A percentile compares a stretch with the other conserved stretches of the same genome.
Evolutionary conservation across 1,140 invertebrate species (phyloP).

Genomic region (Caenorhabditis brenneri): DNA sequence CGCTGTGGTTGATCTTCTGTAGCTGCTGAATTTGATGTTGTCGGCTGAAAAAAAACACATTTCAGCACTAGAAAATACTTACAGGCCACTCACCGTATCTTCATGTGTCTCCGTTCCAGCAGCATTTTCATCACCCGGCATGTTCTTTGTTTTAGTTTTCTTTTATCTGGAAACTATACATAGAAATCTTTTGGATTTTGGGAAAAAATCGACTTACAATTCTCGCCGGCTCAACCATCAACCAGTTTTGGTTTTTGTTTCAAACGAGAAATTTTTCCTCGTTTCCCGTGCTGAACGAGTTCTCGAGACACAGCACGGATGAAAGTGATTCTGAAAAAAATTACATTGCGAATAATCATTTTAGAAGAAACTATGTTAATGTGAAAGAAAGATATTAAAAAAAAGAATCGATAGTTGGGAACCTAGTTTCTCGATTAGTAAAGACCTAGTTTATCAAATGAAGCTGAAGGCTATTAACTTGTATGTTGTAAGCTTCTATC

Average conservation of each 20-base stretch:
- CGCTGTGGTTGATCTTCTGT: neutral
- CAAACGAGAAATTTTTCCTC: neutral
- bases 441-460: no score
- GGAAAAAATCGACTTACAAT: neutral
- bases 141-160: slow-evolving; percentile 1
- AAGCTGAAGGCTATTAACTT: no score
- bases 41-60: neutral
- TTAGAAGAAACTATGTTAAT: no score
- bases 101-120: slow-evolving; percentile 29
- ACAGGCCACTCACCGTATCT: neutral
- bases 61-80: neutral
- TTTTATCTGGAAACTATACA: neutral
- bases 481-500: neutral
- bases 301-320: neutral
- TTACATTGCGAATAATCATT: neutral
- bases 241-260: neutral
- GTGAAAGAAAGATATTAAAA: no score
- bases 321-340: neutral
- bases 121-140: slow-evolving; percentile 14
- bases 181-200: neutral
- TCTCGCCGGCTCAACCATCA: slow-evolving; percentile 20
- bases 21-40: neutral
- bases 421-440: no score
- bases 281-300: slow-evolving; percentile 10
- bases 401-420: no score